These are phyloP conservation scores for Danio kyathit DNA, from an alignment of 2,797 vertebrate genomes.

Conservation along the genomic window DNA sequence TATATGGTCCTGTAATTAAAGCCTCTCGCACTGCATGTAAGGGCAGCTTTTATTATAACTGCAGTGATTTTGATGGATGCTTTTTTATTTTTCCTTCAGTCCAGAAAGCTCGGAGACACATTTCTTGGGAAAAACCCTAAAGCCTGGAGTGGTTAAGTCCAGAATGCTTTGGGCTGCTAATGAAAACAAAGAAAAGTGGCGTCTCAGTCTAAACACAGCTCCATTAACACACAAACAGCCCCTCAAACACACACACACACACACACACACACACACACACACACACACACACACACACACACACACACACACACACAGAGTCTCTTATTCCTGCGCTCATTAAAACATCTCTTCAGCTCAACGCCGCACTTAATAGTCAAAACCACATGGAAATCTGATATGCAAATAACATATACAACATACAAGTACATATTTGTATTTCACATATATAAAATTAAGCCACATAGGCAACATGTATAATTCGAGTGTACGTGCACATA, in stretches of 20 bases:
- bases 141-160: constrained; percentile 58
- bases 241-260: constrained; percentile 65
- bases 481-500: no score
- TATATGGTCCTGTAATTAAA: no score
- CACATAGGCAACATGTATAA: no score
- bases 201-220: constrained; percentile 72
- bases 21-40: no score
- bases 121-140: constrained; percentile 42
- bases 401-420: no score
- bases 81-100: background rate
- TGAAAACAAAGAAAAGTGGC: constrained; percentile 75
- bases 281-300: no score
- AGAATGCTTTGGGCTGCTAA: constrained; percentile 53
- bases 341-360: no score
- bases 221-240: constrained; percentile 71
- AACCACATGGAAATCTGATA: no score
- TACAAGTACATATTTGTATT: no score
- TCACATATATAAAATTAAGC: no score
- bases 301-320: constrained; percentile 74
- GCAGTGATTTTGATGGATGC: background rate
- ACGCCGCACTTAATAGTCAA: no score
- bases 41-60: background rate
- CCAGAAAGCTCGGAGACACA: constrained; percentile 10
- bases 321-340: background rate
- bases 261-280: no score